A percentile compares a stretch with the other conserved stretches of the same genome.
phyloP scores from a whole-genome alignment of 1,140 invertebrate genomes.

The Neodiprion lecontei region DNA sequence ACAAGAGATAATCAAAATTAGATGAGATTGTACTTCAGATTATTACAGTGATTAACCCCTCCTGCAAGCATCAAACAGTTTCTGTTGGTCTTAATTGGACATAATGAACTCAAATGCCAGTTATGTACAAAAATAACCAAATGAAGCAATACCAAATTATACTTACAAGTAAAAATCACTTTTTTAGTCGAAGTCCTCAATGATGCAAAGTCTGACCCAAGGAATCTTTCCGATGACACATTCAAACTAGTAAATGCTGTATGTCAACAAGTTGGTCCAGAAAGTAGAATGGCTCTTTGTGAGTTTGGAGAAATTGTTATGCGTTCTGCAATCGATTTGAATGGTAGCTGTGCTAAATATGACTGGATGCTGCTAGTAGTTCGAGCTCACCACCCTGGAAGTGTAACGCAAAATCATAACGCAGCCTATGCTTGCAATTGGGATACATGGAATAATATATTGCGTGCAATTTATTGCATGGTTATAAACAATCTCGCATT shows the following conservation, averaged over 20 bases:
- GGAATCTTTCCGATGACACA: constrained; percentile 29
- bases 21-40: too few species aligned
- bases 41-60: too few species aligned
- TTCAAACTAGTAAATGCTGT: constrained; percentile 40
- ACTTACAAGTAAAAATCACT: constrained; percentile 14
- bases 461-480: constrained; percentile 39
- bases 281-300: constrained; percentile 43
- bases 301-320: constrained; percentile 46
- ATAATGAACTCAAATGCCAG: too few species aligned
- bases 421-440: constrained; percentile 37
- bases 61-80: too few species aligned
- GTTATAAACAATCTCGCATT: constrained; percentile 41
- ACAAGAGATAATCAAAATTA: too few species aligned
- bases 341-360: constrained; percentile 43
- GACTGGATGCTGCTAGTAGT: constrained; percentile 43
- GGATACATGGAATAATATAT: constrained; percentile 42
- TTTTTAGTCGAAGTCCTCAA: constrained; percentile 36
- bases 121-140: constrained; percentile 2
- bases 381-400: constrained; percentile 49
- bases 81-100: too few species aligned
- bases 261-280: constrained; percentile 41
- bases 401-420: constrained; percentile 30
- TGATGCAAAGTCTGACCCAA: constrained; percentile 28
- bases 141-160: constrained; percentile 1
- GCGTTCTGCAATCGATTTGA: constrained; percentile 33